A percentile compares a stretch with the other conserved stretches of the same genome.
Conservation (phyloP, 2,888 invertebrate genomes). For the Acronicta leporina region DNA sequence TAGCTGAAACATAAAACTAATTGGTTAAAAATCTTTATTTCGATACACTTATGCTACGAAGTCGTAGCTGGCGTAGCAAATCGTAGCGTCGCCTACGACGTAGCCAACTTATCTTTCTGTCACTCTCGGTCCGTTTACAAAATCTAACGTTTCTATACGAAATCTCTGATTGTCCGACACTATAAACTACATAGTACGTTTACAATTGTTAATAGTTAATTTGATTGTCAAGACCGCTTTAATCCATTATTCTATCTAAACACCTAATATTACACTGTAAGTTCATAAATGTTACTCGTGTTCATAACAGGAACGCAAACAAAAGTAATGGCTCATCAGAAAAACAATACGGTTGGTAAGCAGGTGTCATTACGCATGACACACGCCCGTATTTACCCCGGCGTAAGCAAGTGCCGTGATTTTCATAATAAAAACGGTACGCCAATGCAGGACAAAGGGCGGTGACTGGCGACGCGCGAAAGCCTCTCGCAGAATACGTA, state of each 20-base stretch:
- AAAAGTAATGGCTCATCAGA: slow-evolving; percentile 26
- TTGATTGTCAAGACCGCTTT: too few species aligned
- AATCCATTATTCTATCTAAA: background rate
- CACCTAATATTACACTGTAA: background rate
- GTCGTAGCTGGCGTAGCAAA: slow-evolving; percentile 3
- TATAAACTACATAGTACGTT: background rate
- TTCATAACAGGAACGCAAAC: slow-evolving; percentile 7
- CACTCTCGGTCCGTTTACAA: background rate
- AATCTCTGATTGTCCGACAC: background rate
- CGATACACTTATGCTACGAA: background rate
- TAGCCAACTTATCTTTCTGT: background rate
- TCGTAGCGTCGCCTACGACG: background rate
- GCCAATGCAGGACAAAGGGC: slow-evolving; percentile 52
- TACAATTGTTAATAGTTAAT: background rate
- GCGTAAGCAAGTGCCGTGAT: slow-evolving; percentile 55
- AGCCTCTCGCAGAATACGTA: slow-evolving; percentile 55
- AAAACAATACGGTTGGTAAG: slow-evolving; percentile 44
- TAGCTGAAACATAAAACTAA: too few species aligned
- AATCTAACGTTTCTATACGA: background rate
- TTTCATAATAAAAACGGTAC: slow-evolving; percentile 60
- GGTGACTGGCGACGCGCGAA: slow-evolving; percentile 49
- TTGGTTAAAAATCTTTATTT: too few species aligned
- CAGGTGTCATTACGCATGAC: slow-evolving; percentile 54
- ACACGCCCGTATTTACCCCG: slow-evolving; percentile 40
- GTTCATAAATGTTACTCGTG: background rate